Evolutionary conservation across 2,113 vertebrate species (phyloP).

Genomic region (Elanoides forficatus): DNA sequence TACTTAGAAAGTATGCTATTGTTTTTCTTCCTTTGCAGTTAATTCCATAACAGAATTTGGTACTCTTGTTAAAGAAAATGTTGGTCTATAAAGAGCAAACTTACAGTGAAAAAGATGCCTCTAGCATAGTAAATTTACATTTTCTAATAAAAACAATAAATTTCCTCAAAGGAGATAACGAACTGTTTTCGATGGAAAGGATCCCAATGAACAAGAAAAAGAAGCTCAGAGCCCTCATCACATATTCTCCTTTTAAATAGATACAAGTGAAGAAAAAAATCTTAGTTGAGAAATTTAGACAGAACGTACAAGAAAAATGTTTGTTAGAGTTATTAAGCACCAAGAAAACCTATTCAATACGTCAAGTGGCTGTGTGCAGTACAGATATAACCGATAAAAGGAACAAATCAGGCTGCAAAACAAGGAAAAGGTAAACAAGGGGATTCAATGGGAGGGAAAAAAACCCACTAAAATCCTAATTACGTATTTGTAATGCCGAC

Average conservation of each 20-base stretch:
- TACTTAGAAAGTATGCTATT: not conserved
- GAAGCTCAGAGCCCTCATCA: not conserved
- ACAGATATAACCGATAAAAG: not conserved
- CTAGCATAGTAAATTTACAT: not conserved
- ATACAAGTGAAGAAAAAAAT: not conserved
- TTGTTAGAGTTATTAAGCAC: not conserved
- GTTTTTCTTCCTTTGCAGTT: not conserved
- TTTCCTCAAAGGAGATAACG: not conserved
- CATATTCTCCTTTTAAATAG: not conserved
- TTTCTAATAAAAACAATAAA: not conserved
- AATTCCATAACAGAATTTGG: not conserved
- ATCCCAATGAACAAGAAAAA: not conserved
- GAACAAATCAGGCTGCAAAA: not conserved
- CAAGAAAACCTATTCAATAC: not conserved
- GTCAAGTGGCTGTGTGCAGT: not conserved
- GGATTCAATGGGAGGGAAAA: not conserved
- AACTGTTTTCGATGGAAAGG: not conserved
- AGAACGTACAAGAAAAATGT: not conserved
- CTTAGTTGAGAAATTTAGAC: not conserved
- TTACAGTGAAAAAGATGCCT: not conserved
- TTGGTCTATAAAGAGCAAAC: not conserved
- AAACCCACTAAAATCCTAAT: not conserved
- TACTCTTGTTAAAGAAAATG: not conserved
- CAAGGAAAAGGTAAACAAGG: not conserved
- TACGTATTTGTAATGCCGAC: not conserved